These are phyloP conservation scores for Dryobotodes eremita DNA, from an alignment of 2,888 invertebrate species.

Conservation along the genomic window DNA sequence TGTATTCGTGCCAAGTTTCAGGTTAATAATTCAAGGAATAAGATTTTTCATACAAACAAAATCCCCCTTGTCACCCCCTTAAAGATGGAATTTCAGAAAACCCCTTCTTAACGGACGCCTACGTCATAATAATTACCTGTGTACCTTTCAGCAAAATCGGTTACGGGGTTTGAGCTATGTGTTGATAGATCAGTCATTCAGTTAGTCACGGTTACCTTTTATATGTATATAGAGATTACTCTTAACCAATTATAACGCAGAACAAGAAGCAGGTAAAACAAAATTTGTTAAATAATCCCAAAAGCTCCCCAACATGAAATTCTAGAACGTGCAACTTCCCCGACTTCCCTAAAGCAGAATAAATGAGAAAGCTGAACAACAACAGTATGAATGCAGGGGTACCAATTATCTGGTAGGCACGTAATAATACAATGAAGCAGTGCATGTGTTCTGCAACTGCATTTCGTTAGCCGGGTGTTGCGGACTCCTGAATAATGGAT, in stretches of 20 bases:
- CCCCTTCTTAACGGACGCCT: no score
- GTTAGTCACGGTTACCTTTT: no score
- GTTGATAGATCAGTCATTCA: no score
- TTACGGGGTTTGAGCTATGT: no score
- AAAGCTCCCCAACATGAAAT: slow-evolving; percentile 24
- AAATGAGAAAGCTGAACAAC: slow-evolving; percentile 47
- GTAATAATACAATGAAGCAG: slow-evolving; percentile 45
- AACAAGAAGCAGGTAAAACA: slow-evolving; percentile 1
- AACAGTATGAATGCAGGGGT: slow-evolving; percentile 37
- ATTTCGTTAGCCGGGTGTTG: slow-evolving; percentile 49
- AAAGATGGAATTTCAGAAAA: no score
- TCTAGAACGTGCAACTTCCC: slow-evolving; percentile 3
- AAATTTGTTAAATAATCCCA: slow-evolving; percentile 19
- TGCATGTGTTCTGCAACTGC: slow-evolving; percentile 48
- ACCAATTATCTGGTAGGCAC: slow-evolving; percentile 44
- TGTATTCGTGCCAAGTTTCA: no score
- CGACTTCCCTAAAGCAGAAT: slow-evolving; percentile 26
- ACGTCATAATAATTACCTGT: no score
- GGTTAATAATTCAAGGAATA: no score
- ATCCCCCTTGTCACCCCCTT: no score
- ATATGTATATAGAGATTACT: neutral
- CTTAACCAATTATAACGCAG: neutral
- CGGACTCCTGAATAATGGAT: slow-evolving; percentile 60
- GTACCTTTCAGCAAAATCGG: no score
- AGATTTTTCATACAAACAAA: no score